A percentile compares a stretch with the other conserved stretches of the same genome.
These are phyloP conservation scores for Etheostoma nigrum DNA, from an alignment of 2,797 vertebrate species.

Conservation along the genomic window DNA sequence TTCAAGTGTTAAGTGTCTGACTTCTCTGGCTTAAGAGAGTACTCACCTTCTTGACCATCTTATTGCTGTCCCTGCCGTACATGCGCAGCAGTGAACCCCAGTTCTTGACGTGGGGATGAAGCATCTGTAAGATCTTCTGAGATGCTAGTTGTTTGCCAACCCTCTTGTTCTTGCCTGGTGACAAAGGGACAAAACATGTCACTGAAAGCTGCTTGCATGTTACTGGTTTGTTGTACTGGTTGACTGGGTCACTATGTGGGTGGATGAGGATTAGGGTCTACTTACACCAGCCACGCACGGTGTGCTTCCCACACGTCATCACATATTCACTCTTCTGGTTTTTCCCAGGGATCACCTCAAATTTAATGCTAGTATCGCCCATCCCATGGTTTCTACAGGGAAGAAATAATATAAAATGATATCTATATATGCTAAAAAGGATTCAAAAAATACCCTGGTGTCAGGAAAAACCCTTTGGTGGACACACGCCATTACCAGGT, in stretches of 20 bases:
- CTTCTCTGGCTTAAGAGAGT: no score
- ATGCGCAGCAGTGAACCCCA: slow-evolving; percentile 99
- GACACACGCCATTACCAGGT: no score
- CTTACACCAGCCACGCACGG: slow-evolving; percentile 99
- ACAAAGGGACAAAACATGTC: neutral
- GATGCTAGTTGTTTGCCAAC: slow-evolving; percentile 98
- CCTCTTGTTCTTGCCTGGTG: slow-evolving; percentile 96
- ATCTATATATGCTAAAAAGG: no score
- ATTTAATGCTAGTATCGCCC: slow-evolving; percentile 99
- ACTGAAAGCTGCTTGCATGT: neutral
- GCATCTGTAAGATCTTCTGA: slow-evolving; percentile 98
- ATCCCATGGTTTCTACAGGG: slow-evolving; percentile 96
- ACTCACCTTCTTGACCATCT: slow-evolving; percentile 97
- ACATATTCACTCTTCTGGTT: slow-evolving; percentile 99
- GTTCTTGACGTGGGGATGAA: slow-evolving; percentile 98
- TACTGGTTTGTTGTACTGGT: neutral
- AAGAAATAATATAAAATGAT: neutral
- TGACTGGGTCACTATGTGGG: neutral
- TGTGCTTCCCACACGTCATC: slow-evolving; percentile 99
- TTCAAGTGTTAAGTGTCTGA: no score
- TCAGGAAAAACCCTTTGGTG: no score
- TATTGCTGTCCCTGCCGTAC: slow-evolving; percentile 98
- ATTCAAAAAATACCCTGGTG: no score
- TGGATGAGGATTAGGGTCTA: slow-evolving; percentile 37
- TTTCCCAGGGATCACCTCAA: slow-evolving; percentile 99